Base-by-base conservation (phyloP, 2,888 invertebrate genomes). In the Chrysopilus asiliformis region DNA sequence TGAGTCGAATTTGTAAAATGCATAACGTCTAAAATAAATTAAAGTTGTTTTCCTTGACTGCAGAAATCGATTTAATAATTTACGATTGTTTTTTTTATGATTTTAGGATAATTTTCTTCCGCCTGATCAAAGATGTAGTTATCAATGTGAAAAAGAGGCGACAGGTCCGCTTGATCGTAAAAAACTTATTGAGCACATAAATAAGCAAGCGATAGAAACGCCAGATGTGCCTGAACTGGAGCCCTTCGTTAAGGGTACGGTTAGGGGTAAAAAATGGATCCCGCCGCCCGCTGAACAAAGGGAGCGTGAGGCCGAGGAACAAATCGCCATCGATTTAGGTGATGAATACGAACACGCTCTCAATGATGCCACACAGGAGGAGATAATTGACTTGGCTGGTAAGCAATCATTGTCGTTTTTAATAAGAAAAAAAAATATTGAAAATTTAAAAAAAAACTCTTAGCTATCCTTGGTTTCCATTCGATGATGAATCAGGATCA, bases 401-500 rank as follows among this genome's bases (percentile, higher is more conserved):
- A 60, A 57, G 57, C 48, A 27, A 20, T 26, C 10, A 22, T 22
- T 22, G 22, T 7, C 7, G 22, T 8, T 22, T 22, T n/a, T n/a
- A n/a, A n/a, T n/a, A n/a, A n/a, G n/a, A n/a, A n/a, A n/a, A n/a
- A n/a, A n/a, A n/a, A n/a, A n/a, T n/a, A n/a, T n/a, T n/a, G n/a
- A n/a, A n/a, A n/a, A n/a, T n/a, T n/a, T n/a, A n/a, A n/a, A n/a
- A n/a, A n/a, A n/a, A n/a, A n/a, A n/a, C n/a, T n/a, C 5, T 3
- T 67, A 89, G 95, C 94, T 62, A 93, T 95, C 65, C 76, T 95
- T 58, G 98, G 97, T 56, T 94, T 99, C 76, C 97, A 98, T 69
- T 95, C 95, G 44, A 95, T 99, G 90, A 87, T 99, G 82, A 98
- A 95, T 64, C 98, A 99, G 70, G 94, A 95, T 60, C 98, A 98